Conservation (phyloP, 2,113 vertebrate species). For the Morone saxatilis region DNA sequence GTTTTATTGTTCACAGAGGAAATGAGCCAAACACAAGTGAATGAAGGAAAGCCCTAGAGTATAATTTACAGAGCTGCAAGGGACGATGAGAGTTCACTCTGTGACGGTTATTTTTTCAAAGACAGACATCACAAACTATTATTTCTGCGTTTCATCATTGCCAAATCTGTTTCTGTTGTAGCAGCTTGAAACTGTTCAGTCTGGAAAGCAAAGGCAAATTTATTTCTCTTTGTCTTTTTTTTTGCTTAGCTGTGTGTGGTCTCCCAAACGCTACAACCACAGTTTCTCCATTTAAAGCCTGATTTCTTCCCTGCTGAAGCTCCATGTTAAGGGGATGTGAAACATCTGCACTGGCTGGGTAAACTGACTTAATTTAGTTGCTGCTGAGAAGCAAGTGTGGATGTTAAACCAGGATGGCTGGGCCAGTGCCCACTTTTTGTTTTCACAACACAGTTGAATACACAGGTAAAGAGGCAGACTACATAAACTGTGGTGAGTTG, state of each 20-base stretch:
- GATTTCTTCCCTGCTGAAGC: neutral
- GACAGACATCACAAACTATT: slow-evolving; percentile 8
- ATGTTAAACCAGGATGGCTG: too few species aligned
- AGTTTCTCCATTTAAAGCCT: neutral
- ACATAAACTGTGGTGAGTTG: too few species aligned
- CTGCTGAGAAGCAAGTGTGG: too few species aligned
- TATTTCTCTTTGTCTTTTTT: neutral
- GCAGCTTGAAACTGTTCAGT: neutral
- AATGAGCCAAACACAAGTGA: slow-evolving; percentile 22
- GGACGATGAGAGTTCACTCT: neutral
- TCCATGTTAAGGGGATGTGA: too few species aligned
- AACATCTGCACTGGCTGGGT: too few species aligned
- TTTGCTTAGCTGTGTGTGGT: neutral
- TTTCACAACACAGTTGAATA: too few species aligned
- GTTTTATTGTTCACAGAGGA: slow-evolving; percentile 27
- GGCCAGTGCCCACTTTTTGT: too few species aligned
- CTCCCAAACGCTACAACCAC: neutral
- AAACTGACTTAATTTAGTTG: too few species aligned
- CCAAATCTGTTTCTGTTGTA: slow-evolving; percentile 3
- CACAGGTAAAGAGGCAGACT: too few species aligned
- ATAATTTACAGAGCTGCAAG: neutral
- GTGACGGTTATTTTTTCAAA: slow-evolving; percentile 23
- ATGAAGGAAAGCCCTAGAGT: slow-evolving; percentile 11
- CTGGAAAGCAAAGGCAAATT: neutral
- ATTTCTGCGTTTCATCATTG: slow-evolving; percentile 10